phyloP scores from a whole-genome alignment of 2,888 invertebrate genomes.

The Omphaloscelis lunosa region DNA sequence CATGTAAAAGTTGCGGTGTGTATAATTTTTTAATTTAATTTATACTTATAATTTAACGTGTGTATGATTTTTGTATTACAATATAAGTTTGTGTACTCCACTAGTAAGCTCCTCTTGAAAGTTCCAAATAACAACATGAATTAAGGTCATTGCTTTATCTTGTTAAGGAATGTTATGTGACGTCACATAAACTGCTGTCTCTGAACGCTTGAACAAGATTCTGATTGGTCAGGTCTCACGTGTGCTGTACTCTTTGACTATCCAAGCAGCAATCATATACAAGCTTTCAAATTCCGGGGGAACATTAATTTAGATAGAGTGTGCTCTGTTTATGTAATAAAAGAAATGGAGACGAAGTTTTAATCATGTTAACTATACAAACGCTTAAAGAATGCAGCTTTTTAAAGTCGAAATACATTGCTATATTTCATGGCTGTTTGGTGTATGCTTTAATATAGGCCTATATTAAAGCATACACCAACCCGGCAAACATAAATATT shows the following conservation, averaged over 20 bases:
- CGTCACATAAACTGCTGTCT: constrained; percentile 20
- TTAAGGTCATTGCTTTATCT: constrained; percentile 51
- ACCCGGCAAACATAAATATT: not conserved
- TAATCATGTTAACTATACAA: constrained; percentile 48
- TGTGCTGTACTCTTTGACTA: not conserved
- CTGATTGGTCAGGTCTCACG: not conserved
- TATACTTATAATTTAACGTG: constrained; percentile 26
- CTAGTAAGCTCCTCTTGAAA: constrained; percentile 32
- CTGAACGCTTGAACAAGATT: constrained; percentile 6
- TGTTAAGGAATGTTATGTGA: constrained; percentile 44
- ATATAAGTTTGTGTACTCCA: constrained; percentile 31
- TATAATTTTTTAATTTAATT: constrained; percentile 46
- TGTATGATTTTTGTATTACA: constrained; percentile 36
- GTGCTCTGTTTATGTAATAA: constrained; percentile 44
- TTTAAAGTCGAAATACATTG: not conserved
- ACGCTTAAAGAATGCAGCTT: not conserved
- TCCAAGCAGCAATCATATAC: not conserved
- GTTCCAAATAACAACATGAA: constrained; percentile 57
- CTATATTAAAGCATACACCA: not conserved
- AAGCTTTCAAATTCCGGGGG: constrained; percentile 9
- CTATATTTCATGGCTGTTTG: not conserved
- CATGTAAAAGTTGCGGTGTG: constrained; percentile 29
- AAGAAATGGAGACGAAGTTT: constrained; percentile 21
- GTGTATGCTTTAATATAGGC: too few relatives aligned
- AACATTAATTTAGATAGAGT: constrained; percentile 45